Evolutionary conservation across 2,888 invertebrate genomes (phyloP), one percentile per base, ranked within the genome.

Genomic region (Schizotus pectinicornis): DNA sequence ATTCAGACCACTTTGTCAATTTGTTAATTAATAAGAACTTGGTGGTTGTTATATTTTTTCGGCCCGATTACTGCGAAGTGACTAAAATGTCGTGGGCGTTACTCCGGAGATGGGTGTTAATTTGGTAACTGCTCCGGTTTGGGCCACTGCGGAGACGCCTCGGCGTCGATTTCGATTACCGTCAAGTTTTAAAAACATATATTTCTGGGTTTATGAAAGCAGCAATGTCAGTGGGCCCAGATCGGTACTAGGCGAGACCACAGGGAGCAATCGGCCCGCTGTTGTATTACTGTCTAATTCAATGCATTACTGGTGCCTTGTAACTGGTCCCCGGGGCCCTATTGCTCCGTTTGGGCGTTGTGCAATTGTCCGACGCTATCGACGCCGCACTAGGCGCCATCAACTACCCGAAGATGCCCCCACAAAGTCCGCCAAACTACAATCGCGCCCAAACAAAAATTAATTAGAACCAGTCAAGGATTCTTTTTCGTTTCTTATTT

Each of bases 201-300:
- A 62, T 52, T 62, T 62, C 62, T 56, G 56, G 50, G 62, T 59
- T 59, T 62, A 62, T 62, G 62, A 59, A 62, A 55, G 59, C 59
- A 54, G 59, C 60, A 41, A 60, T 56, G 56, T 60, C 60, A 47
- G 56, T 48, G 58, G 58, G 62, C 55, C 59, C 59, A 59, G 62
- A 62, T 62, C 59, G 62, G 59, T 57, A 50, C 59, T 60, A 60
- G 56, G 51, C 56, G 48, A 60, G 59, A 51, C 62, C 62, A 54
- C 50, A 56, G 62, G 59, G 62, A 62, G 59, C 62, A 74, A 77
- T 77, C 74, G 74, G 68, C 69, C 67, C 74, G 73, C 74, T 74
- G 75, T 76, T 82, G 81, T 82, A 82, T 82, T 82, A 82, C 82
- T 80, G 81, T 82, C 82, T 83, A 83, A 83, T 83, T 83, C 82